Percentiles rank a stretch among this genome's conserved stretches.
These are phyloP conservation scores for Bicyclus anynana DNA, from an alignment of 1,140 invertebrate genomes.

Conservation along the genomic window DNA sequence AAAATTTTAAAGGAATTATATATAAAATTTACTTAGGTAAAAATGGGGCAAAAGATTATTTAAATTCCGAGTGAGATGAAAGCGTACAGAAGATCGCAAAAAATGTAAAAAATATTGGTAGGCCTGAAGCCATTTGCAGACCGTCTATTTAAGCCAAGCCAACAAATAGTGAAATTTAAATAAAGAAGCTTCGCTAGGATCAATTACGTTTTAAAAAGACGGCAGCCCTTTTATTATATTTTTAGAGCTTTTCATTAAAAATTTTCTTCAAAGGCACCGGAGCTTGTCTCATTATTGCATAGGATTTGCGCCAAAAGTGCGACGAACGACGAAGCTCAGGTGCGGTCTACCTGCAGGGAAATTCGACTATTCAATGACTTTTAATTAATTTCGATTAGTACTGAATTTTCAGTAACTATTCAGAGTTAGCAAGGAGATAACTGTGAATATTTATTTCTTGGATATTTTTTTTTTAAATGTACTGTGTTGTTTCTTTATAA, in stretches of 20 bases:
- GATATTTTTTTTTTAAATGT: too few relatives aligned
- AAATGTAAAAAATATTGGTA: conserved; percentile 27
- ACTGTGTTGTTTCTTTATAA: too few relatives aligned
- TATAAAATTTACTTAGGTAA: not conserved
- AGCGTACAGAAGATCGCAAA: conserved; percentile 21
- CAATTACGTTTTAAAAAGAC: conserved; percentile 63
- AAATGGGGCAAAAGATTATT: conserved; percentile 14
- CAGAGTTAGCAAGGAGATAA: not conserved
- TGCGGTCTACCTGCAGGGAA: conserved; percentile 41
- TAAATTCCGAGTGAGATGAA: conserved; percentile 12
- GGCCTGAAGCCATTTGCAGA: conserved; percentile 28
- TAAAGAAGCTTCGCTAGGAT: conserved; percentile 39
- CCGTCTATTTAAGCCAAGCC: conserved; percentile 28
- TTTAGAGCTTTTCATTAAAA: conserved; percentile 63
- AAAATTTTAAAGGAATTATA: not conserved
- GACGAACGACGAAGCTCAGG: conserved; percentile 42
- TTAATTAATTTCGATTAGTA: conserved; percentile 34
- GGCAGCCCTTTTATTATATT: conserved; percentile 53
- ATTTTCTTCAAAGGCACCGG: conserved; percentile 50
- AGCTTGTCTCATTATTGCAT: conserved; percentile 62
- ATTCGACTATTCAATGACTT: conserved; percentile 32
- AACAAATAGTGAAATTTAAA: conserved; percentile 37
- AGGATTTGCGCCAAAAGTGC: conserved; percentile 52
- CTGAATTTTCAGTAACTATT: conserved; percentile 12
- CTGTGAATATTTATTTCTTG: not conserved